Evolutionary conservation across 2,888 invertebrate genomes (phyloP).

Genomic region (Auanema freiburgensis): DNA sequence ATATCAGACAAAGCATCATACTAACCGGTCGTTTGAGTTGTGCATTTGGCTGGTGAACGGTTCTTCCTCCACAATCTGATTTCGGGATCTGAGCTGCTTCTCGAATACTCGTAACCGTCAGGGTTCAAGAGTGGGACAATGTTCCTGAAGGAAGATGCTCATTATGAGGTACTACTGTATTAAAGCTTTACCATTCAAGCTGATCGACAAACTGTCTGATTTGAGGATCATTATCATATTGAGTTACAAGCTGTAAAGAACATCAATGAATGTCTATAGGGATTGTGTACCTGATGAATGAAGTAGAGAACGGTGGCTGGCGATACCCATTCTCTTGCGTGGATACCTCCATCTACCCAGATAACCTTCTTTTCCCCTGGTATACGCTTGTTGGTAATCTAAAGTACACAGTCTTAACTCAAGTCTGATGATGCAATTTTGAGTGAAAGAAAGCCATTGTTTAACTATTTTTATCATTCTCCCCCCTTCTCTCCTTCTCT

Average conservation of each 20-base stretch:
- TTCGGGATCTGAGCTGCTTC: conserved; percentile 43
- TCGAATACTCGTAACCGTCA: conserved; percentile 50
- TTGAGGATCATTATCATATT: conserved; percentile 53
- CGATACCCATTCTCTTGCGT: conserved; percentile 51
- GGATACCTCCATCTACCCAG: conserved; percentile 57
- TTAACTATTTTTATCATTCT: too few relatives aligned
- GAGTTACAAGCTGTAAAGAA: conserved; percentile 50
- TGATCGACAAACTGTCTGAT: conserved; percentile 59
- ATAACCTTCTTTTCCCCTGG: conserved; percentile 40
- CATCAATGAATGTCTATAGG: neutral
- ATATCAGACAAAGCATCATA: neutral
- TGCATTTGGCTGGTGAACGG: conserved; percentile 41
- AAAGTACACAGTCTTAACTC: conserved; percentile 5
- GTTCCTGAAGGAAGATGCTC: conserved; percentile 22
- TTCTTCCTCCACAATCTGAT: conserved; percentile 43
- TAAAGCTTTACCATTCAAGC: conserved; percentile 56
- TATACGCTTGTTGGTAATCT: conserved; percentile 50
- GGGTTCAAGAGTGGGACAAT: conserved; percentile 63
- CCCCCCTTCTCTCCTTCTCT: neutral
- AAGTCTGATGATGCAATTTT: neutral
- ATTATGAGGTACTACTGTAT: neutral
- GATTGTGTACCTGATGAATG: conserved; percentile 59
- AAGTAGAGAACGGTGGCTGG: conserved; percentile 62
- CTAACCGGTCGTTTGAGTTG: conserved; percentile 29
- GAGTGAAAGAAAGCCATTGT: neutral